A percentile compares a stretch with the other conserved stretches of the same genome.
Evolutionary conservation across 1,140 invertebrate species (phyloP).

Genomic region (Calephelis nemesis): DNA sequence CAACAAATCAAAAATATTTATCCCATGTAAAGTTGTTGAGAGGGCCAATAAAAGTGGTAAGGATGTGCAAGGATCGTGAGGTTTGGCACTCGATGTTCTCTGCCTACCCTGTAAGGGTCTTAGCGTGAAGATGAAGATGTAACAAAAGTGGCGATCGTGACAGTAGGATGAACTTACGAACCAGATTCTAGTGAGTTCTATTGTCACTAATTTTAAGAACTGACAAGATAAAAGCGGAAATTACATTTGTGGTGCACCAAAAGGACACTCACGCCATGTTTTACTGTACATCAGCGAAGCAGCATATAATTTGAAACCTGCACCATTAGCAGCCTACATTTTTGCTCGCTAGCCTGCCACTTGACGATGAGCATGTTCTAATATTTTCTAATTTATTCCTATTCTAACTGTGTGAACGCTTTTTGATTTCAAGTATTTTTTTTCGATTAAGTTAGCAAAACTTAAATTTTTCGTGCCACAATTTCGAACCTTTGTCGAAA

Average conservation of each 20-base stretch:
- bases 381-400: neutral
- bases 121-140: no score
- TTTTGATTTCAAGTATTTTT: neutral
- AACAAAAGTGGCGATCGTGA: conserved; percentile 4
- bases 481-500: neutral
- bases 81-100: no score
- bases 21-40: neutral
- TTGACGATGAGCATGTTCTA: conserved; percentile 1
- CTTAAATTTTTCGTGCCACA: neutral
- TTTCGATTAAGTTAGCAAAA: no score
- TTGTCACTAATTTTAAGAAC: neutral
- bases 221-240: neutral
- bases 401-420: neutral
- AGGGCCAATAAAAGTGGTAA: no score
- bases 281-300: neutral
- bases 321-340: neutral
- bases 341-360: neutral
- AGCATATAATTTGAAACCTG: neutral
- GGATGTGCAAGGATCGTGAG: no score
- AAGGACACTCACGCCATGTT: conserved; percentile 7
- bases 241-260: neutral
- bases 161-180: neutral
- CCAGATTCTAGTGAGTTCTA: neutral
- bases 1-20: no score
- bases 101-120: no score